Base-by-base conservation (phyloP, 2,113 vertebrate species). In the Sinocyclocheilus rhinocerous region DNA sequence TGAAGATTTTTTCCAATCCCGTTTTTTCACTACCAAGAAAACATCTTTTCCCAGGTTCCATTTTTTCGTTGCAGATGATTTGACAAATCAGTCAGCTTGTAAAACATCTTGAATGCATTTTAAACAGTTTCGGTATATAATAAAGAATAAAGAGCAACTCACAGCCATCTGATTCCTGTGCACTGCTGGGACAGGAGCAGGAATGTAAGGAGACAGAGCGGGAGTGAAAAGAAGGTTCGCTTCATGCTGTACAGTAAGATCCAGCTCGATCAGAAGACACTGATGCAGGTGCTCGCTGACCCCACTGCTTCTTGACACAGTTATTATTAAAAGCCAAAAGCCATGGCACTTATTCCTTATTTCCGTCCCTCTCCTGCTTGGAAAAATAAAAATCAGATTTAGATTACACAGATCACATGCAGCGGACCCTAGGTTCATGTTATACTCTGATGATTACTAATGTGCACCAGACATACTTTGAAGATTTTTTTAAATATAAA, bases 141-240 rank as follows among this genome's bases (percentile, higher is more conserved):
- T 39, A n/a, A 11, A 39, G 36, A 24, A 83, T 63, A 42, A 45
- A 57, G 45, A 76, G 76, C 91, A 93, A 97, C 98, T 99, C 94
- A 99, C 98, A 99, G 96, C 98, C 98, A 99, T 95, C 97, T 97
- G 94, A 99, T 99, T 91, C 97, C 97, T 1, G 94, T 94, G 95
- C 97, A 97, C 89, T 97, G 90, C 89, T 97, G 94, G 24, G 93
- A 95, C 90, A 98, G 96, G 91, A 98, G 93, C 88, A 97, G 91
- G 89, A 97, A 92, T 22, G 95, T 91, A 85, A 97, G 95, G 93
- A 97, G 94, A 87, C 91, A 92, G n/a, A 95, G 91, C 87, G 95
- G 92, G 89, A 96, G 95, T 15, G 89, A 95, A 89, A 86, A 45
- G 93, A 90, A 92, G 88, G 87, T 84, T 87, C 89, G 93, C 94